These are phyloP conservation scores for Acanthosoma haemorrhoidale DNA, from an alignment of 2,888 invertebrate species.

Conservation along the genomic window DNA sequence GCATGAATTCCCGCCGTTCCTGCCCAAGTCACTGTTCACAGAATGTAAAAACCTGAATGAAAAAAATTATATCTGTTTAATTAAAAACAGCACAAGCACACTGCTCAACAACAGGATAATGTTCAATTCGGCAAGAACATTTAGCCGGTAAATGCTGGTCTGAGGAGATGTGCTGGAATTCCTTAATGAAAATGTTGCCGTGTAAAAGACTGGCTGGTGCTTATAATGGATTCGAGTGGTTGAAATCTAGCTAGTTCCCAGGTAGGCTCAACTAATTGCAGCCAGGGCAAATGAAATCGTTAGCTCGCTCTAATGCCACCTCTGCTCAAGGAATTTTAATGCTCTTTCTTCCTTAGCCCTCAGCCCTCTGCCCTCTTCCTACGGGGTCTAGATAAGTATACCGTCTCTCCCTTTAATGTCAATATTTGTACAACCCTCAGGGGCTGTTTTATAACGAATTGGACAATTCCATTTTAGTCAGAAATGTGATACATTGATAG, in stretches of 20 bases:
- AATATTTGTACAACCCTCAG: neutral
- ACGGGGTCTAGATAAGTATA: neutral
- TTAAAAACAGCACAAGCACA: no score
- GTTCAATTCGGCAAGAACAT: neutral
- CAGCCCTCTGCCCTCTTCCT: no score
- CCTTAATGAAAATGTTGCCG: slow-evolving; percentile 10
- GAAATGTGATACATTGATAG: no score
- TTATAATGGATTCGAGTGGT: slow-evolving; percentile 10
- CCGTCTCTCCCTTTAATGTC: neutral
- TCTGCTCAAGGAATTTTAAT: slow-evolving; percentile 14
- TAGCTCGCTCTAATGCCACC: neutral
- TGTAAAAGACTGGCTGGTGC: slow-evolving; percentile 4
- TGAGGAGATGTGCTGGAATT: neutral
- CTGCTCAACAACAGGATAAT: no score
- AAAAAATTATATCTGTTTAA: no score
- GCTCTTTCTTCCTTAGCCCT: neutral
- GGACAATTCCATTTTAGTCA: no score
- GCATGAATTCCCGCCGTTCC: no score
- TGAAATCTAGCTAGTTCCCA: neutral
- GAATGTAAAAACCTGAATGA: no score
- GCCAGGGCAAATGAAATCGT: neutral
- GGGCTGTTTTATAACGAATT: no score
- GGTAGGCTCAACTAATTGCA: neutral
- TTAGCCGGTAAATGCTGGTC: neutral
- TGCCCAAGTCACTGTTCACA: no score